A percentile compares a stretch with the other conserved stretches of the same genome.
Conservation (phyloP, 2,113 vertebrate species). For the Apeltes quadracus region DNA sequence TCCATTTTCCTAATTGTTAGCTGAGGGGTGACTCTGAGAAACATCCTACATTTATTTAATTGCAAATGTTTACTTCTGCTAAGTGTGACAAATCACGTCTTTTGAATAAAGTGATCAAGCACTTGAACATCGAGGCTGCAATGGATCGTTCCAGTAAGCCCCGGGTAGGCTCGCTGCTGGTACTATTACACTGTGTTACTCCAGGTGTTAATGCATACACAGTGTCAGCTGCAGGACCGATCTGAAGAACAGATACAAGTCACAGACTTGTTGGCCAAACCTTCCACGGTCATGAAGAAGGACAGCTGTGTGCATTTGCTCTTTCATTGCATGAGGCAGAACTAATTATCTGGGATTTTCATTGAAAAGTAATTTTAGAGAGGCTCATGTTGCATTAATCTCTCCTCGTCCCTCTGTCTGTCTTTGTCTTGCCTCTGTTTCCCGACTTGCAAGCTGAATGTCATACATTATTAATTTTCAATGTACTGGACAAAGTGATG, state of each 20-base stretch:
- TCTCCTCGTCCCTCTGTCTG: constrained; percentile 1
- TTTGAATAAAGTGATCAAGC: constrained; percentile 36
- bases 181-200: constrained; percentile 45
- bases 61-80: constrained; percentile 20
- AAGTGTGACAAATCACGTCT: constrained; percentile 38
- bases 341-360: constrained; percentile 42
- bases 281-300: constrained; percentile 15
- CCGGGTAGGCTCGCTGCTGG: background rate
- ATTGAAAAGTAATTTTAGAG: constrained; percentile 38
- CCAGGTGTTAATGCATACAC: constrained; percentile 40
- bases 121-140: constrained; percentile 33
- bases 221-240: constrained; percentile 29
- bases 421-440: constrained; percentile 46
- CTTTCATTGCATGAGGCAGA: constrained; percentile 20
- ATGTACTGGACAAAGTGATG: constrained; percentile 14
- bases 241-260: constrained; percentile 24
- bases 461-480: constrained; percentile 68
- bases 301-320: constrained; percentile 40
- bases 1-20: constrained; percentile 41
- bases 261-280: constrained; percentile 30
- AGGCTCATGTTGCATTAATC: constrained; percentile 23
- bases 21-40: constrained; percentile 30
- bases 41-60: constrained; percentile 27
- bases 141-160: constrained; percentile 8
- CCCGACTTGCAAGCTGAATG: constrained; percentile 50